phyloP scores from a whole-genome alignment of 2,113 vertebrate genomes.

The Camelus bactrianus region DNA sequence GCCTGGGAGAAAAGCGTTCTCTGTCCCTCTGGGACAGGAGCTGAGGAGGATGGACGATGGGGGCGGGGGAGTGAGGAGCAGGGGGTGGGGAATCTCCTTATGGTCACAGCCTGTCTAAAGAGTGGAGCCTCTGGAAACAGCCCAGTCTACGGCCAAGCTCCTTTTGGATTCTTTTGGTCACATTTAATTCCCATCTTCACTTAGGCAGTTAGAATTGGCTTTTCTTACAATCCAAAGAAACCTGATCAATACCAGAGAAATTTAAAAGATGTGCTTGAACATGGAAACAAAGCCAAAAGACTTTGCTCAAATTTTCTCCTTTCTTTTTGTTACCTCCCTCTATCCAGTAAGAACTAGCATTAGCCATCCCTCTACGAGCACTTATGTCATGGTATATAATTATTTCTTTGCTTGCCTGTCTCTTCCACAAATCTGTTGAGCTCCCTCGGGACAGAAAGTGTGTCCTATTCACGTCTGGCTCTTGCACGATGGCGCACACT shows the following conservation, averaged over 20 bases:
- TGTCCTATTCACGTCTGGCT: not conserved
- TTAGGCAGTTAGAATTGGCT: not conserved
- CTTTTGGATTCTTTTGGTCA: not conserved
- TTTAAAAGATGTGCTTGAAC: not conserved
- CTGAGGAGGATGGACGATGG: not conserved
- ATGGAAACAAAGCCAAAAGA: not conserved
- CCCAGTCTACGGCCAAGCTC: not conserved
- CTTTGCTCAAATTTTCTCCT: not conserved
- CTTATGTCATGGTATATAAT: not conserved
- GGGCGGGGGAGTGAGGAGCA: rapidly evolving
- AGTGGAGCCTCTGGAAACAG: not conserved
- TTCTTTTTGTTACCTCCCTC: not conserved
- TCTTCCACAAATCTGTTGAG: not conserved
- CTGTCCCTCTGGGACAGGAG: not conserved
- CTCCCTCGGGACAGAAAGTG: conserved; percentile 50
- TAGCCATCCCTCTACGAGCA: not conserved
- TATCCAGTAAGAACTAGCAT: not conserved
- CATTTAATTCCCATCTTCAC: not conserved
- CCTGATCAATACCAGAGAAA: not conserved
- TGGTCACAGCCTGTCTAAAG: not conserved
- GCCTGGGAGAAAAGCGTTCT: not conserved
- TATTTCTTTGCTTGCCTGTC: not conserved
- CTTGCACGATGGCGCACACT: not conserved
- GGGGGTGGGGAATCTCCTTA: too few relatives aligned
- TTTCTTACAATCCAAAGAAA: conserved; percentile 34